Base-by-base conservation (phyloP, 2,888 invertebrate genomes). In the Volucella bombylans region DNA sequence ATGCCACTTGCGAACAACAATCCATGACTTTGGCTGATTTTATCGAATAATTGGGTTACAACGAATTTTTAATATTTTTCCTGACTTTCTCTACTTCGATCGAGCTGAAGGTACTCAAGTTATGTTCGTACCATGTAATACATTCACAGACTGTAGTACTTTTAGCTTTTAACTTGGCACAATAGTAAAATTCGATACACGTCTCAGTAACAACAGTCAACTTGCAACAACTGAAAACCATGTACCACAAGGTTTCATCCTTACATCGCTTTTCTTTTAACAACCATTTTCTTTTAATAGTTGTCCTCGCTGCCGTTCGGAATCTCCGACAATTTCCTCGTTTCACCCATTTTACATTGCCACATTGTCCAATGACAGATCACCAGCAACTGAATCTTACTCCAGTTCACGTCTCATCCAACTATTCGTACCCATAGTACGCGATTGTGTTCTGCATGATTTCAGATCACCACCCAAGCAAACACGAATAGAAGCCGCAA, bases 371-470 rank as follows among this genome's bases (percentile, higher is more conserved):
- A 83, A 79, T 83, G 83, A 83, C 79, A 83, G 79, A 83, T 83
- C 74, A 71, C 31, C 6, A 31, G 31, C 83, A 69, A 71, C 49
- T 54, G 74, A 74, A 71, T 76, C 74, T 47, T 79, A 79, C 83
- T 83, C 83, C 61, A 83, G 67, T 83, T 83, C 79, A 83, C 74
- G 83, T 83, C 69, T 62, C 77, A 62, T 73, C 82, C 55, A 50
- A 23, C 31, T 31, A 6, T 31, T 31, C 31, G 18, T 23, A 23
- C 2, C n/a, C 18, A 62, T 62, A 62, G 82, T 73, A 83, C 69
- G 74, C 79, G 79, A 83, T 71, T 67, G 83, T 83, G 83, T 83
- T 83, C 83, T 83, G 79, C 83, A 83, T 83, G 83, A 79, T 79
- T 83, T 79, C 79, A 83, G 83, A 83, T 79, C 82, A 61, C 82